Evolutionary conservation across 1,140 invertebrate species (phyloP).

Genomic region (Drosophila repletoides): DNA sequence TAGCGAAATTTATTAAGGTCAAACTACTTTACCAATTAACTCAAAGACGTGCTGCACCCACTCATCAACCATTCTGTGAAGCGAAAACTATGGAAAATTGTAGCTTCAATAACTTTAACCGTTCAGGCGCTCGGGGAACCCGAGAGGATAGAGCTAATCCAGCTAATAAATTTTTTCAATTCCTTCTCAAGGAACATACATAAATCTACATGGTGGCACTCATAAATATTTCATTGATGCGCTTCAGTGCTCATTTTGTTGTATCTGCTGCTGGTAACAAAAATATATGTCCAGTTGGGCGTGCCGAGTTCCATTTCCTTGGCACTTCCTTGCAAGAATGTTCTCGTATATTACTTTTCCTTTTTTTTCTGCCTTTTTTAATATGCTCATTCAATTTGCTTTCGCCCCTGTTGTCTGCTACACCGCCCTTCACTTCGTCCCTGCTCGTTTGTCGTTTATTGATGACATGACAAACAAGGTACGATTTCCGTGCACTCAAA

Average conservation of each 20-base stretch:
- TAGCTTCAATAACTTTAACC: slow-evolving; percentile 36
- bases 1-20: no score
- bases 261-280: slow-evolving; percentile 19
- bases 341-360: slow-evolving; percentile 56
- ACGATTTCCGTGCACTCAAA: slow-evolving; percentile 59
- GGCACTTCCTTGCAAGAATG: slow-evolving; percentile 52
- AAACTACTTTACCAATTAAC: no score
- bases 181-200: slow-evolving; percentile 38
- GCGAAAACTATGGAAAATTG: not conserved
- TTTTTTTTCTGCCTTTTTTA: slow-evolving; percentile 60
- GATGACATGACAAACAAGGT: slow-evolving; percentile 80
- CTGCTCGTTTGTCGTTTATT: slow-evolving; percentile 57
- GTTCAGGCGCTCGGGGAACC: not conserved
- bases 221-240: slow-evolving; percentile 68
- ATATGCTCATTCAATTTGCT: slow-evolving; percentile 77
- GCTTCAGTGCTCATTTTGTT: slow-evolving; percentile 40
- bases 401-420: slow-evolving; percentile 1
- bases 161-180: slow-evolving; percentile 66
- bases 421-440: not conserved
- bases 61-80: slow-evolving; percentile 12
- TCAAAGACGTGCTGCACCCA: not conserved
- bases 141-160: slow-evolving; percentile 22
- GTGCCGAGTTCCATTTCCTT: slow-evolving; percentile 59
- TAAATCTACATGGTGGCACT: slow-evolving; percentile 62
- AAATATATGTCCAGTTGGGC: slow-evolving; percentile 40